phyloP scores from a whole-genome alignment of 1,140 invertebrate species.

The Psix sp. region DNA sequence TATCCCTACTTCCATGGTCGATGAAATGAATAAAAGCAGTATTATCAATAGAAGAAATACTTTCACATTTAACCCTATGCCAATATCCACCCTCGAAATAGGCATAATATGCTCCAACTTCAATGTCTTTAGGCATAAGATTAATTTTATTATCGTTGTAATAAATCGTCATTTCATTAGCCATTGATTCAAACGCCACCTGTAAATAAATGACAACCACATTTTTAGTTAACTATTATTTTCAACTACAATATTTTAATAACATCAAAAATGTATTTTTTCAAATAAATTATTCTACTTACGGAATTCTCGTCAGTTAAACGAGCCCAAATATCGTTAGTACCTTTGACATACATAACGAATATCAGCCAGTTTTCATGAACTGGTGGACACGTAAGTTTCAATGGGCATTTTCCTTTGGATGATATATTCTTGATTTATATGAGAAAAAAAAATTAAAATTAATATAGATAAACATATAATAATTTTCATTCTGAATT shows the following conservation, averaged over 20 bases:
- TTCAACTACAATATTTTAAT: background rate
- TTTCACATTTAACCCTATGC: constrained; percentile 79
- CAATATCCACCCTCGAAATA: constrained; percentile 77
- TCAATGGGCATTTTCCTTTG: background rate
- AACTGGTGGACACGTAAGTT: constrained; percentile 16
- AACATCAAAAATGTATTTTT: background rate
- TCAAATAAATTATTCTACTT: constrained; percentile 2
- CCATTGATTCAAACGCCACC: constrained; percentile 77
- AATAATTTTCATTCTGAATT: too few species aligned
- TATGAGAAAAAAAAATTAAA: too few species aligned
- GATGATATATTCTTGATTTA: too few species aligned
- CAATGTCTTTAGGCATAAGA: constrained; percentile 17
- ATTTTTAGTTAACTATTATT: too few species aligned
- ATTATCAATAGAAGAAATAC: too few species aligned
- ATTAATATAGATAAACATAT: too few species aligned
- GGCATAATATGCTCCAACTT: constrained; percentile 78
- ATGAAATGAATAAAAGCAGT: too few species aligned
- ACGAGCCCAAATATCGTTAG: constrained; percentile 21
- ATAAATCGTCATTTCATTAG: constrained; percentile 77
- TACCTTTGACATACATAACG: constrained; percentile 4
- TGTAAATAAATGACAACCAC: too few species aligned
- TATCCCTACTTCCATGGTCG: too few species aligned
- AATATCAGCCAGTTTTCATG: constrained; percentile 15
- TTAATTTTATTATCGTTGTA: constrained; percentile 71
- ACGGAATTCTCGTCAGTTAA: constrained; percentile 36